Base-by-base conservation (phyloP, 2,888 invertebrate species). In the Aporophyla nigra region DNA sequence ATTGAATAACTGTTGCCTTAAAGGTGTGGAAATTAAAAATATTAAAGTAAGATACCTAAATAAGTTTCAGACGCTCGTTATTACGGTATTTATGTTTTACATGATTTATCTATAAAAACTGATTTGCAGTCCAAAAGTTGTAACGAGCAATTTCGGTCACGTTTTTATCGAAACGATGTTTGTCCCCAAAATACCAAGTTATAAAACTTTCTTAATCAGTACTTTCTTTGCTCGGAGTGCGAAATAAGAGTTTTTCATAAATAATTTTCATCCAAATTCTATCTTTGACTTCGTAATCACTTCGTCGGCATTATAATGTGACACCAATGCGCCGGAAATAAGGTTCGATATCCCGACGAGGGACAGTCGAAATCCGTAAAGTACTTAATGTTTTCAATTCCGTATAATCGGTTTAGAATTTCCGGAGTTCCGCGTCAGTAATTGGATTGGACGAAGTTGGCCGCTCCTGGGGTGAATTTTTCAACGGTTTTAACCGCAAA, bases 301-400 rank as follows among this genome's bases (percentile, higher is more conserved):
- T 89, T 89, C 80, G 75, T 59, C 73, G 85, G 85, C 83, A 78
- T 79, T 86, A 83, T 80, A 91, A 93, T 93, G 92, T 92, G 85
- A 90, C 87, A 90, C 92, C 90, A 90, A 91, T 84, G 61, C 83
- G 74, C 74, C 78, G 75, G 87, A 72, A 86, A 91, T 94, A 95
- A 93, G 93, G 95, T 92, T 89, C 90, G 88, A 89, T 93, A 91
- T 94, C 82, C 90, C 84, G 81, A 87, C 89, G 72, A 83, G 76
- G 87, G 84, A 83, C 86, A 89, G 78, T 87, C 86, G 86, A 92
- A 95, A 95, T 95, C 93, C 93, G 92, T 94, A 92, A 93, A 95
- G 95, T 96, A 95, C 96, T 96, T 96, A 96, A 96, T 96, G 96
- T 96, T 96, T 96, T 96, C 96, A 96, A 96, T 96, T 96, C 95